Conservation (phyloP, 2,888 invertebrate species). For the Drosophila koepferae region DNA sequence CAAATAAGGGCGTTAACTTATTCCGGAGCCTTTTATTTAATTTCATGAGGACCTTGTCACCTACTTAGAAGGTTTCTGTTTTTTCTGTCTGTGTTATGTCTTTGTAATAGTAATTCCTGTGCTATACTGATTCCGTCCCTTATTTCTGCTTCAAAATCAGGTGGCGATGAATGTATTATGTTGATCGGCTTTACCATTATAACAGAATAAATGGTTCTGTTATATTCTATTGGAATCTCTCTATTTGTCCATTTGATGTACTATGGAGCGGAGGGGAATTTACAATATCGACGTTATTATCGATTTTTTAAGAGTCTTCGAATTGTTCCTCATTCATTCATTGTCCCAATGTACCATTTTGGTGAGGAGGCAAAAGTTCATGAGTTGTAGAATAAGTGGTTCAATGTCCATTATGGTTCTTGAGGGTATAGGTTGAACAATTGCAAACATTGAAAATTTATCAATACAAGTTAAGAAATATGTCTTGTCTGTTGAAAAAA, state of each 20-base stretch:
- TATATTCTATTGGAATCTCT: slow-evolving; percentile 14
- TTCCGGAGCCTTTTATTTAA: neutral
- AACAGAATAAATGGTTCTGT: slow-evolving; percentile 12
- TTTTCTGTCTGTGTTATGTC: neutral
- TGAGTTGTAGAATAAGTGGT: neutral
- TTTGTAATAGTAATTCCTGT: neutral
- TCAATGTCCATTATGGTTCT: neutral
- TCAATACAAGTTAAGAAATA: neutral
- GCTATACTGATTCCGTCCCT: neutral
- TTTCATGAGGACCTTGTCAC: neutral
- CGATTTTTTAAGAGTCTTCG: slow-evolving; percentile 11
- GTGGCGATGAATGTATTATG: neutral
- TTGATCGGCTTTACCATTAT: slow-evolving; percentile 11
- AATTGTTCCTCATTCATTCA: neutral
- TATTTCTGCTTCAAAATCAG: slow-evolving; percentile 1
- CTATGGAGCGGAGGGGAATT: slow-evolving; percentile 48
- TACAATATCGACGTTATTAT: neutral
- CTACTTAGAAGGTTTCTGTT: neutral
- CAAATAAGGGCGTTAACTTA: neutral
- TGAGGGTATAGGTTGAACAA: neutral
- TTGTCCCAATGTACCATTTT: neutral
- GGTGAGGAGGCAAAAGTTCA: neutral
- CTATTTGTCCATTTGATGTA: slow-evolving; percentile 32
- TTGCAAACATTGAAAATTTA: neutral
- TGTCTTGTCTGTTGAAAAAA: neutral